Conservation (phyloP, 2,113 vertebrate species). For the Corythornis vintsioides region DNA sequence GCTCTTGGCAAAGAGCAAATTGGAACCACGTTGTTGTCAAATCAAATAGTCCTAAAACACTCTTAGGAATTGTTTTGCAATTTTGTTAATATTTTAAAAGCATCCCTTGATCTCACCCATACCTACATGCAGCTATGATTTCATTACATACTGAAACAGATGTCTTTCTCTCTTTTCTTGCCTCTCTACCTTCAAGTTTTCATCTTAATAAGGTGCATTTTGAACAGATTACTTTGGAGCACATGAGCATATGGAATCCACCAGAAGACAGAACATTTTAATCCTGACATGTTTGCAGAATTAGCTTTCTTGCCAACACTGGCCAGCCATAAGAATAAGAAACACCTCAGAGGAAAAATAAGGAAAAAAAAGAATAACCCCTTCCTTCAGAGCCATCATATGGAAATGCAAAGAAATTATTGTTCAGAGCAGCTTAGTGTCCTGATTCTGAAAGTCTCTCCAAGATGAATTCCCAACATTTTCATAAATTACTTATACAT, state of each 20-base stretch:
- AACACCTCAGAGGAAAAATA: background rate
- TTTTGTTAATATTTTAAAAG: constrained; percentile 67
- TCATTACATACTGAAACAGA: background rate
- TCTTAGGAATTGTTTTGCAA: constrained; percentile 37
- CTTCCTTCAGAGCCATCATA: background rate
- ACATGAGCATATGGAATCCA: background rate
- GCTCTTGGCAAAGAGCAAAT: background rate
- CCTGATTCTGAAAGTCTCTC: background rate
- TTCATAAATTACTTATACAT: background rate
- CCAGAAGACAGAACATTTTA: background rate
- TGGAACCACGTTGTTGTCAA: background rate
- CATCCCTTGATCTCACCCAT: constrained; percentile 44
- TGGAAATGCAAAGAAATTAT: background rate
- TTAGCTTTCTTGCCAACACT: background rate
- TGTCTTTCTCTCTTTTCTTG: background rate
- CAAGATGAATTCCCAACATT: background rate
- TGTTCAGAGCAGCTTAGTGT: background rate
- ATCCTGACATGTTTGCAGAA: background rate
- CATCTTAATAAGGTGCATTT: background rate
- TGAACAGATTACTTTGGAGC: background rate
- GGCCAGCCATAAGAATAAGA: background rate
- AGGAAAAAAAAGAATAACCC: background rate
- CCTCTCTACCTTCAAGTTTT: background rate
- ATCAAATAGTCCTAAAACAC: constrained; percentile 43
- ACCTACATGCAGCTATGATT: constrained; percentile 14